Percentiles rank a stretch among this genome's conserved stretches.
Evolutionary conservation across 2,797 vertebrate genomes (phyloP).

Genomic region (Heliangelus exortis): DNA sequence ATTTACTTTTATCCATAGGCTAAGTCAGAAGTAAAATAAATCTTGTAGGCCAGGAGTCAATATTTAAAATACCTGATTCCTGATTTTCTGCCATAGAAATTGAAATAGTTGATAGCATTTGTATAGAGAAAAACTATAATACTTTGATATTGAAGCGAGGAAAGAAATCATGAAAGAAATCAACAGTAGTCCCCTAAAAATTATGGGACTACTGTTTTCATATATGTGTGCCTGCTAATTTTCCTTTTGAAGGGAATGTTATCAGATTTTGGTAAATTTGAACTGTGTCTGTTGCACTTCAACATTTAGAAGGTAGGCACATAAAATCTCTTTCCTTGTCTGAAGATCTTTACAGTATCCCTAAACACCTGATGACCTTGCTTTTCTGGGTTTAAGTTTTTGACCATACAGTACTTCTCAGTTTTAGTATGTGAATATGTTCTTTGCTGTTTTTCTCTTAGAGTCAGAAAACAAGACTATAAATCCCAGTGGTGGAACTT

Average conservation of each 20-base stretch:
- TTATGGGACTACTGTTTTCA: neutral
- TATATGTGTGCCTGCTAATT: neutral
- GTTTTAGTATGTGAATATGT: neutral
- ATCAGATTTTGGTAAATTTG: neutral
- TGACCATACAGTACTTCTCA: neutral
- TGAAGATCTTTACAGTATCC: neutral
- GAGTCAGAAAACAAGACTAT: slow-evolving; percentile 33
- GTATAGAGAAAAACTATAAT: neutral
- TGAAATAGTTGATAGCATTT: neutral
- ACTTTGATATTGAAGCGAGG: neutral
- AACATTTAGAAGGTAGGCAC: neutral
- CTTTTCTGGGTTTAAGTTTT: neutral
- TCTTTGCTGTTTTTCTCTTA: slow-evolving; percentile 33
- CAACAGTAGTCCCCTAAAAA: neutral
- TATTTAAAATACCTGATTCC: neutral
- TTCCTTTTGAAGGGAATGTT: neutral
- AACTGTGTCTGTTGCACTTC: neutral
- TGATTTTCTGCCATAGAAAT: neutral
- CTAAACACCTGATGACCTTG: neutral
- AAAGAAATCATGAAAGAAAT: neutral
- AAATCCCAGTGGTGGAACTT: slow-evolving; percentile 65
- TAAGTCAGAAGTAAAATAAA: neutral
- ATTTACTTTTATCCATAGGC: neutral
- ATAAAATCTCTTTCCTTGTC: neutral
- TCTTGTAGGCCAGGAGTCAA: neutral